Conservation (phyloP, 2,113 vertebrate genomes). For the Greenwoodochromis staneri region DNA sequence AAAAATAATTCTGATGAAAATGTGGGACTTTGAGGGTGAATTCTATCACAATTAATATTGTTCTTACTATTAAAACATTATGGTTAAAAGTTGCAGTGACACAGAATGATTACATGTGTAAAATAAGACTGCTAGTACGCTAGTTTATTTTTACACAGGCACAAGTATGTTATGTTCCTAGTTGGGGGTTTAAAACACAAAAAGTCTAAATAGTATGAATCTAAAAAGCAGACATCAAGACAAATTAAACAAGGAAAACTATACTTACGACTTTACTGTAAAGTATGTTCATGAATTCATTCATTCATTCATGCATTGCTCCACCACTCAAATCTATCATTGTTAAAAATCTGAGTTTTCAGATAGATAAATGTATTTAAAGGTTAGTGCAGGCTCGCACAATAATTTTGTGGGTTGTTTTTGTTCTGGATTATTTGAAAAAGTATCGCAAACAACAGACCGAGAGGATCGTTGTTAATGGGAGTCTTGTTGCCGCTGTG, state of each 20-base stretch:
- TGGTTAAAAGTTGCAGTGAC: background rate
- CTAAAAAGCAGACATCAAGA: accelerated
- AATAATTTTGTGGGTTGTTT: background rate
- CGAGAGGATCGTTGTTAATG: background rate
- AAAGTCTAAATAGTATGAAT: background rate
- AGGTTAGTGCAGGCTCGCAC: background rate
- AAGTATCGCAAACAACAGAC: background rate
- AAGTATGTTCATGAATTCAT: background rate
- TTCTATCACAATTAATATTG: background rate
- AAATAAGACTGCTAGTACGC: background rate
- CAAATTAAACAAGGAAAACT: accelerated
- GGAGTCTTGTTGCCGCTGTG: background rate
- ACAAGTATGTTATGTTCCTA: background rate
- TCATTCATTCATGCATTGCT: background rate
- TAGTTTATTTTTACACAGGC: background rate
- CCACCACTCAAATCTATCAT: background rate
- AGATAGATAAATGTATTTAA: background rate
- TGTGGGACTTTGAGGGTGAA: background rate
- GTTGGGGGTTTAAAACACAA: accelerated
- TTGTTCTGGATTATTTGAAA: background rate
- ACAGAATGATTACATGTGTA: background rate
- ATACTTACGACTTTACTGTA: background rate
- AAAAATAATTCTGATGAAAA: background rate
- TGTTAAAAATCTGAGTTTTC: background rate
- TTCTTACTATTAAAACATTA: background rate